phyloP scores from a whole-genome alignment of 2,888 invertebrate genomes.

The Apamea crenata region DNA sequence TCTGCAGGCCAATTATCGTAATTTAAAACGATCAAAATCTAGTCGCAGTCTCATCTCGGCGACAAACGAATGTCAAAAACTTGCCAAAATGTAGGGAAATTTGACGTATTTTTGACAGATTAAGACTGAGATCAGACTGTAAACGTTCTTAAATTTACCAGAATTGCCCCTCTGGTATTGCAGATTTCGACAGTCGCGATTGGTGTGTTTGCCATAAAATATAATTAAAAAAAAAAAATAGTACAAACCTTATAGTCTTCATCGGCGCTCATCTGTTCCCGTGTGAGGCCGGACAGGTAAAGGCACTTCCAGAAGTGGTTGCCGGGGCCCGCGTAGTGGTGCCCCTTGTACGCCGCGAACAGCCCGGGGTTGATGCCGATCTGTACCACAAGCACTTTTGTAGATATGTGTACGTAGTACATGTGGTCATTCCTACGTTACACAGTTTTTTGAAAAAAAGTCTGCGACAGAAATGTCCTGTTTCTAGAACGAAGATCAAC shows the following conservation, averaged over 20 bases:
- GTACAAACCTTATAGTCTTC: conserved; percentile 95
- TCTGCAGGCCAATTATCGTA: too few relatives aligned
- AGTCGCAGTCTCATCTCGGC: too few relatives aligned
- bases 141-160: too few relatives aligned
- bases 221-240: neutral
- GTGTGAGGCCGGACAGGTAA: conserved; percentile 97
- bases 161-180: too few relatives aligned
- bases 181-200: neutral
- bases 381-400: conserved; percentile 87
- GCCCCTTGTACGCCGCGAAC: conserved; percentile 99
- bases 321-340: conserved; percentile 99
- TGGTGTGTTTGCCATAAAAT: neutral
- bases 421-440: neutral
- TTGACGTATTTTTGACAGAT: too few relatives aligned
- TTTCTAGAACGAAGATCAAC: neutral
- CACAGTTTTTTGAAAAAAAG: neutral
- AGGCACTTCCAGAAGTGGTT: conserved; percentile 99
- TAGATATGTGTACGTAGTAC: conserved; percentile 20
- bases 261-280: conserved; percentile 98
- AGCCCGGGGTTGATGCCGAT: conserved; percentile 99
- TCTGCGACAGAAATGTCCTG: neutral
- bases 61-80: too few relatives aligned
- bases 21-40: too few relatives aligned
- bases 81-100: too few relatives aligned
- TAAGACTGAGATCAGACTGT: too few relatives aligned